Evolutionary conservation across 2,888 invertebrate genomes (phyloP), one percentile per base, ranked within the genome.

Genomic region (Cryptocheilus praepositus): DNA sequence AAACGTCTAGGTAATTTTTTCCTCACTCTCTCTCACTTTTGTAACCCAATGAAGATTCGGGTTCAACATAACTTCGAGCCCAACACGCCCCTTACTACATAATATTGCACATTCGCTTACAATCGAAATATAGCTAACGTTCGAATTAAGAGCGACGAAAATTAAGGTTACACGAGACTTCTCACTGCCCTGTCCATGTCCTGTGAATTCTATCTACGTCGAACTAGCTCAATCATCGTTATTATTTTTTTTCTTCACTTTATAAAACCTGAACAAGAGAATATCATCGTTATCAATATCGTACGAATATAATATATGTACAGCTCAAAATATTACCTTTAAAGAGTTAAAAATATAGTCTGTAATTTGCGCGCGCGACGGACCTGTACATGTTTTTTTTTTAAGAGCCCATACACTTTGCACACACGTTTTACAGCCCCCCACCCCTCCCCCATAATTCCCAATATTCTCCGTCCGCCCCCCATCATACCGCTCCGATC

Each of bases 331-430:
- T 88, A 86, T 88, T 84, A 86, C 73, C 81, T 86, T 86, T 85
- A 85, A 85, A 87, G 83, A 88, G 85, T 86, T 87, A 88, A 88
- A 88, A 88, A 88, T 88, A 88, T 88, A 88, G 83, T 87, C 80
- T 86, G 84, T 85, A 83, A 86, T 84, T 87, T 85, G 84, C 86
- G 84, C 86, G 85, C 84, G 80, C 83, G 84, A 84, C 85, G 86
- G 85, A 87, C 83, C 85, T 85, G 81, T 83, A 84, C 79, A 76
- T 71, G 66, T 76, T 36, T 36, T 36, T 36, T 36, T 36, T 36
- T 46, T 71, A 74, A 75, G 74, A 81, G 75, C 80, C 75, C 81
- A 77, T 76, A 81, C 71, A 61, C 69, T 67, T 71, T 67, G 66
- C 69, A 71, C 71, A 68, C 25, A 36, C 36, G 36, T 7, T 66